These are phyloP conservation scores for Vesta saturnalis DNA, from an alignment of 2,888 invertebrate genomes.

Conservation along the genomic window DNA sequence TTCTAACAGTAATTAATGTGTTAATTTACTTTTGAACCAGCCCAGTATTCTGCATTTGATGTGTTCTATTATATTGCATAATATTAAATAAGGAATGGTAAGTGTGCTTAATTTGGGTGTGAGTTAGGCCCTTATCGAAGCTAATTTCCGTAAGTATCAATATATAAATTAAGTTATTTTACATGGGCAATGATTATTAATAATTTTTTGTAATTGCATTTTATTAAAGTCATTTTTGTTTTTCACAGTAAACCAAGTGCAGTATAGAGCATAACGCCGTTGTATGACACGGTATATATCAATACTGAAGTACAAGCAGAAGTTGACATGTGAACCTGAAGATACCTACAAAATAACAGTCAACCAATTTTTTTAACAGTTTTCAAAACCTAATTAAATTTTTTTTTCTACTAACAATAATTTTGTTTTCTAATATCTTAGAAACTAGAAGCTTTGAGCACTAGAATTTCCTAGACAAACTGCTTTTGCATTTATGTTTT, in stretches of 20 bases:
- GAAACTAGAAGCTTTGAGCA: slow-evolving; percentile 28
- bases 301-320: slow-evolving; percentile 34
- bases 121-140: not conserved
- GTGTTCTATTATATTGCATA: too few species aligned
- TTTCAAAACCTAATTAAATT: slow-evolving; percentile 16
- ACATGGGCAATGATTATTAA: not conserved
- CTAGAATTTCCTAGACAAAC: slow-evolving; percentile 17
- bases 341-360: slow-evolving; percentile 23
- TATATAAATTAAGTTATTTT: not conserved
- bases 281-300: slow-evolving; percentile 42
- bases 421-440: slow-evolving; percentile 15
- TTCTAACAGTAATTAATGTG: too few species aligned
- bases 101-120: not conserved
- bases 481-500: slow-evolving; percentile 42
- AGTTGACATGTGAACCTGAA: slow-evolving; percentile 32
- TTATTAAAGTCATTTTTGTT: slow-evolving; percentile 38
- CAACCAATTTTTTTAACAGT: slow-evolving; percentile 22
- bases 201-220: not conserved
- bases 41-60: too few species aligned
- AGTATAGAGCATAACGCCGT: slow-evolving; percentile 49
- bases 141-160: slow-evolving; percentile 2
- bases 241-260: slow-evolving; percentile 51
- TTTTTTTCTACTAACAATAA: slow-evolving; percentile 22
- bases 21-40: too few species aligned
- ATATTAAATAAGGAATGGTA: too few species aligned